phyloP scores from a whole-genome alignment of 2,888 invertebrate species.

The Bombylius major region DNA sequence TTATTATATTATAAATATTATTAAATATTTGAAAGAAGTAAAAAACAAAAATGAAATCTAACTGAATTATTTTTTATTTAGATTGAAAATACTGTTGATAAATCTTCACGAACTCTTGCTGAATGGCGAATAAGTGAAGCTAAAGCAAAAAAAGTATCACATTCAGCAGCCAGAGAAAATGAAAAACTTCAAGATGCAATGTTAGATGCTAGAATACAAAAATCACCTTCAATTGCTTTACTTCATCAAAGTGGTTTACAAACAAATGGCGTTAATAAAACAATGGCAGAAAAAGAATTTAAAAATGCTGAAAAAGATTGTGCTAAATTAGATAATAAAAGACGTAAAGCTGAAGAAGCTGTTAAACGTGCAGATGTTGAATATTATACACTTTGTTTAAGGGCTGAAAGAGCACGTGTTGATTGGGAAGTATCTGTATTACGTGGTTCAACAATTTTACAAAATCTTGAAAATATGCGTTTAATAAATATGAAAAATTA shows the following conservation, averaged over 20 bases:
- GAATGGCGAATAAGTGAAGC: conserved; percentile 80
- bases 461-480: conserved; percentile 81
- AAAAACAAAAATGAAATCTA: neutral
- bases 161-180: conserved; percentile 75
- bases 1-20: too few relatives aligned
- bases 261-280: conserved; percentile 22
- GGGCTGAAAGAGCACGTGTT: conserved; percentile 77
- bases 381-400: conserved; percentile 81
- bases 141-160: conserved; percentile 82
- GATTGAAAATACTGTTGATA: conserved; percentile 73
- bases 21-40: neutral
- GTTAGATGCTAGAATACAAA: conserved; percentile 42
- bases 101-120: conserved; percentile 62
- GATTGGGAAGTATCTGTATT: conserved; percentile 87
- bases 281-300: conserved; percentile 34
- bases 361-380: conserved; percentile 87
- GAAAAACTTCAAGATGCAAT: conserved; percentile 79
- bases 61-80: conserved; percentile 21
- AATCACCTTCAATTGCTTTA: conserved; percentile 34
- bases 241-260: conserved; percentile 23
- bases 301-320: conserved; percentile 49
- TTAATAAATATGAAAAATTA: conserved; percentile 65
- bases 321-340: conserved; percentile 72
- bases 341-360: conserved; percentile 79
- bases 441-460: conserved; percentile 75